These are phyloP conservation scores for Arenicola marina DNA, from an alignment of 2,888 invertebrate genomes.

Conservation along the genomic window DNA sequence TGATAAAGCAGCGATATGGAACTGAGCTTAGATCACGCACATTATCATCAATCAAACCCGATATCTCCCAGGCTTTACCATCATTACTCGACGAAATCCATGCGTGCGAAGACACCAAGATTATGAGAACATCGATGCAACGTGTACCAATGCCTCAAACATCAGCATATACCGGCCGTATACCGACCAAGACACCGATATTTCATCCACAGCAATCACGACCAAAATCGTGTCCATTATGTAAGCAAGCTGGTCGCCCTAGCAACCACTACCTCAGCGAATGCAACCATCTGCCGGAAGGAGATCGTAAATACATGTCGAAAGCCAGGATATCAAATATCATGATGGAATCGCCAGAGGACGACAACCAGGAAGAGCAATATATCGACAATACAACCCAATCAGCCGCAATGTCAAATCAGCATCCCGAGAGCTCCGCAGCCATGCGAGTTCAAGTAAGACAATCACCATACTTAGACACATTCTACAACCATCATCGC, in stretches of 20 bases:
- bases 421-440: neutral
- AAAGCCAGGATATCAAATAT: too few relatives aligned
- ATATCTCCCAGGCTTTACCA: slow-evolving; percentile 5
- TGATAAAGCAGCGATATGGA: slow-evolving; percentile 8
- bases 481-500: slow-evolving; percentile 27
- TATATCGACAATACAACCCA: too few relatives aligned
- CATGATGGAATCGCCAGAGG: too few relatives aligned
- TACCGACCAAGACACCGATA: too few relatives aligned
- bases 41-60: slow-evolving; percentile 6
- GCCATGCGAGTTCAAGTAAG: slow-evolving; percentile 25
- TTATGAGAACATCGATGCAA: slow-evolving; percentile 1
- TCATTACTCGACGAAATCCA: neutral
- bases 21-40: slow-evolving; percentile 1
- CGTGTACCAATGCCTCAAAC: too few relatives aligned
- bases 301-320: neutral
- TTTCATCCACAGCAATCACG: neutral
- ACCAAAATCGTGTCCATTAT: neutral
- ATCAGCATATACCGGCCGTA: too few relatives aligned
- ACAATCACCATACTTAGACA: slow-evolving; percentile 28
- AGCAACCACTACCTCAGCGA: neutral
- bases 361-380: too few relatives aligned
- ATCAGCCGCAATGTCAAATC: too few relatives aligned
- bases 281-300: neutral
- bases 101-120: neutral
- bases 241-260: neutral